These are phyloP conservation scores for Villa cingulata DNA, from an alignment of 2,888 invertebrate genomes.

Conservation along the genomic window DNA sequence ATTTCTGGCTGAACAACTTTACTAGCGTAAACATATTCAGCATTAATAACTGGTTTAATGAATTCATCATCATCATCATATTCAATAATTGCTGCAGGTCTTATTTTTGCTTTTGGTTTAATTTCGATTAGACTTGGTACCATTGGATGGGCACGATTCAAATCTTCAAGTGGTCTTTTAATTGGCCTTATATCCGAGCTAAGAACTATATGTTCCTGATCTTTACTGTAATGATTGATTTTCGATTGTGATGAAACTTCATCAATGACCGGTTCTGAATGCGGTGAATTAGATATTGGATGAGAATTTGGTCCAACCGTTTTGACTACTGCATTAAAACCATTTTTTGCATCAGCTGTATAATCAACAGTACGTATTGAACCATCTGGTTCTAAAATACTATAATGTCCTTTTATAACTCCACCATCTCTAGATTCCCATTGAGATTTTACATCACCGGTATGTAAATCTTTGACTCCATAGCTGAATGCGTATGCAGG, in stretches of 20 bases:
- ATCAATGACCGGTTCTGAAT: slow-evolving; percentile 19
- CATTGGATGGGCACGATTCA: slow-evolving; percentile 29
- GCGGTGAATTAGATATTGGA: slow-evolving; percentile 29
- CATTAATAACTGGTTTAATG: slow-evolving; percentile 17
- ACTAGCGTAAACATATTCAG: slow-evolving; percentile 1
- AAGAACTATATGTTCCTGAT: slow-evolving; percentile 34
- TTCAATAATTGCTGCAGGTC: slow-evolving; percentile 17
- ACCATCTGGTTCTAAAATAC: slow-evolving; percentile 53
- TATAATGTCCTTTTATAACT: slow-evolving; percentile 44
- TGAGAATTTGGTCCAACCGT: slow-evolving; percentile 35
- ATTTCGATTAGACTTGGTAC: slow-evolving; percentile 32
- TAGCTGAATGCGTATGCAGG: slow-evolving; percentile 44
- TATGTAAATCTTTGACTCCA: slow-evolving; percentile 43
- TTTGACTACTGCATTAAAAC: slow-evolving; percentile 43
- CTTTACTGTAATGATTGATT: slow-evolving; percentile 35
- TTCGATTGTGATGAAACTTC: slow-evolving; percentile 34
- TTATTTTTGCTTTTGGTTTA: slow-evolving; percentile 30
- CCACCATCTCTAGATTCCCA: slow-evolving; percentile 44
- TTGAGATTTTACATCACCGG: slow-evolving; percentile 44
- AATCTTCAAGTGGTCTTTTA: slow-evolving; percentile 27
- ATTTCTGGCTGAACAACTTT: slow-evolving; percentile 10
- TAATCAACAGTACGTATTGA: slow-evolving; percentile 43
- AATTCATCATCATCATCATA: slow-evolving; percentile 20
- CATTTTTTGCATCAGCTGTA: slow-evolving; percentile 41
- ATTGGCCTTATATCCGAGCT: slow-evolving; percentile 30